Percentiles rank a stretch among this genome's conserved stretches.
Conservation (phyloP, 2,113 vertebrate species). For the Sus scrofa region DNA sequence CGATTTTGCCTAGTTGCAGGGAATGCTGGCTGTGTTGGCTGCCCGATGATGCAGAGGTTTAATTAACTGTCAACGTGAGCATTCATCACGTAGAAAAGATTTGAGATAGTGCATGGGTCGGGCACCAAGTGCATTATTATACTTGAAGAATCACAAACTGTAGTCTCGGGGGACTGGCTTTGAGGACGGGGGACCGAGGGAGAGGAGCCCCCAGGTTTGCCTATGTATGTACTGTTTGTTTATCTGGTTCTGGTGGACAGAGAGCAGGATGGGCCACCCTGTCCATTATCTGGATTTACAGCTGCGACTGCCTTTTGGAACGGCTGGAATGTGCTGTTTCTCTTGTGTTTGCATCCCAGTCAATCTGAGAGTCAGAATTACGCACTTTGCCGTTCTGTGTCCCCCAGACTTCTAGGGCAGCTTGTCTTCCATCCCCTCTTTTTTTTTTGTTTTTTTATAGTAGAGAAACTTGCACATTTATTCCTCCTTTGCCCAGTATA, state of each 20-base stretch:
- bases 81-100: not conserved
- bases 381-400: not conserved
- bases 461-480: not conserved
- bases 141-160: not conserved
- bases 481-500: not conserved
- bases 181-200: not conserved
- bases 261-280: not conserved
- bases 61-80: not conserved
- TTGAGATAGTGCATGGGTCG: not conserved
- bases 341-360: constrained; percentile 19
- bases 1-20: not conserved
- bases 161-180: not conserved
- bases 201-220: not conserved
- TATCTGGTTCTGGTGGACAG: not conserved
- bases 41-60: not conserved
- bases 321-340: not conserved
- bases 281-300: not conserved
- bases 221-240: not conserved
- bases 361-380: not conserved
- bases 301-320: constrained; percentile 41
- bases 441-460: not conserved
- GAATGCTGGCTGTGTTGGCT: not conserved
- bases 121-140: not conserved
- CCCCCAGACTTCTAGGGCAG: not conserved
- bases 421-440: not conserved